phyloP scores from a whole-genome alignment of 2,888 invertebrate genomes.

The Pegoplata infirma region DNA sequence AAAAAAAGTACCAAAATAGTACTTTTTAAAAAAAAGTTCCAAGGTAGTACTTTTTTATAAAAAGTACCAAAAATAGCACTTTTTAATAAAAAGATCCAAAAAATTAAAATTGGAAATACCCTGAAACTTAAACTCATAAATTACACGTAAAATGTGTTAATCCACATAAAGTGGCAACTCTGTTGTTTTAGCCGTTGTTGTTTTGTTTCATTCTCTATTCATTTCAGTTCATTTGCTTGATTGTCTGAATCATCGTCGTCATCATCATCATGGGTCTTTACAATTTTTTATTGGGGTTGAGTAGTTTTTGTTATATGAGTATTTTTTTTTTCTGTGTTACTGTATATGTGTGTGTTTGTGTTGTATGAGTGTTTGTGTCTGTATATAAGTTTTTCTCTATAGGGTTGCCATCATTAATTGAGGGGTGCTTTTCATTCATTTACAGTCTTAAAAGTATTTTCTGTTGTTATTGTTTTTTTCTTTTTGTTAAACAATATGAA shows the following conservation, averaged over 20 bases:
- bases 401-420: slow-evolving; percentile 4
- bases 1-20: no score
- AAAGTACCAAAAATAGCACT: no score
- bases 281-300: slow-evolving; percentile 56
- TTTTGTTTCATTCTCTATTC: slow-evolving; percentile 65
- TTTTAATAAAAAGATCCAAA: no score
- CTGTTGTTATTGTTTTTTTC: not conserved
- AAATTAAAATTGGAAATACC: no score
- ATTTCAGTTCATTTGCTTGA: slow-evolving; percentile 75
- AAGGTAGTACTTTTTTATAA: no score
- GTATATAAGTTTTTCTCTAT: not conserved
- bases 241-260: slow-evolving; percentile 72
- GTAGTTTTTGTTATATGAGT: slow-evolving; percentile 39
- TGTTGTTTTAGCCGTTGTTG: slow-evolving; percentile 18
- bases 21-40: no score
- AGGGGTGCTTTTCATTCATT: not conserved
- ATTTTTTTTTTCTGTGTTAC: no score
- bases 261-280: slow-evolving; percentile 36
- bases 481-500: not conserved
- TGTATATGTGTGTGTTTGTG: no score
- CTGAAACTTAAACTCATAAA: no score
- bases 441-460: not conserved
- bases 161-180: no score
- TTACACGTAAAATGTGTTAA: no score
- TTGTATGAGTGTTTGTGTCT: not conserved